Conservation (phyloP, 2,113 vertebrate genomes). For the Athene noctua region DNA sequence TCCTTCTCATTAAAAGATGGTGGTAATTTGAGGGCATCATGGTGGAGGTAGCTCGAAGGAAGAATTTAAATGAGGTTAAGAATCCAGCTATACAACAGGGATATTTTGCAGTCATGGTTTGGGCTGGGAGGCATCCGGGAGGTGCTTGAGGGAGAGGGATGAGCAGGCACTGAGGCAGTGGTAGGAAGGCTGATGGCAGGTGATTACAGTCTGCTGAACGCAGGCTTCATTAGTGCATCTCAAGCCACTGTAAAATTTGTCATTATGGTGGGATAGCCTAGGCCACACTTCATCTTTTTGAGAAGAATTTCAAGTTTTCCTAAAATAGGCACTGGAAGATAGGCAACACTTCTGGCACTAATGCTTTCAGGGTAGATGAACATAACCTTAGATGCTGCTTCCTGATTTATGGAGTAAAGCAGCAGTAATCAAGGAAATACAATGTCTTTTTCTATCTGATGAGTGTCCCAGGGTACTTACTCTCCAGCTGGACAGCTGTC, state of each 20-base stretch:
- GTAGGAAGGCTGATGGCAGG: not conserved
- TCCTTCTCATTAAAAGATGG: slow-evolving; percentile 57
- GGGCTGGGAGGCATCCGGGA: slow-evolving; percentile 20
- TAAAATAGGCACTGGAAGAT: not conserved
- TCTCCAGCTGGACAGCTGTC: not conserved
- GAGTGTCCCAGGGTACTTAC: not conserved
- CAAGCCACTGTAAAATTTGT: not conserved
- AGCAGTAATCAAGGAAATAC: not conserved
- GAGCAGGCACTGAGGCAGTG: not conserved
- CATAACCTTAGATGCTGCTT: not conserved
- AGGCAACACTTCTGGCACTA: rapidly evolving
- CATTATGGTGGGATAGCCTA: not conserved
- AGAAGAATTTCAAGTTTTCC: not conserved
- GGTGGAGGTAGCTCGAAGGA: slow-evolving; percentile 53
- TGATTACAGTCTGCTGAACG: not conserved
- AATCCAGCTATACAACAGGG: slow-evolving; percentile 48
- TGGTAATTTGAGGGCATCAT: slow-evolving; percentile 48
- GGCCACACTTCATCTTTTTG: not conserved
- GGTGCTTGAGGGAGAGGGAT: not conserved
- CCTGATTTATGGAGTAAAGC: not conserved
- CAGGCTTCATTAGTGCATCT: not conserved
- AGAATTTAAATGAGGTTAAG: slow-evolving; percentile 65
- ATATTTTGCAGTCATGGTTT: slow-evolving; percentile 49
- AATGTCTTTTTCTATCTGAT: not conserved
- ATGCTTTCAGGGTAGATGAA: rapidly evolving